phyloP scores from a whole-genome alignment of 1,140 invertebrate species.

The Sycobia sp. region DNA sequence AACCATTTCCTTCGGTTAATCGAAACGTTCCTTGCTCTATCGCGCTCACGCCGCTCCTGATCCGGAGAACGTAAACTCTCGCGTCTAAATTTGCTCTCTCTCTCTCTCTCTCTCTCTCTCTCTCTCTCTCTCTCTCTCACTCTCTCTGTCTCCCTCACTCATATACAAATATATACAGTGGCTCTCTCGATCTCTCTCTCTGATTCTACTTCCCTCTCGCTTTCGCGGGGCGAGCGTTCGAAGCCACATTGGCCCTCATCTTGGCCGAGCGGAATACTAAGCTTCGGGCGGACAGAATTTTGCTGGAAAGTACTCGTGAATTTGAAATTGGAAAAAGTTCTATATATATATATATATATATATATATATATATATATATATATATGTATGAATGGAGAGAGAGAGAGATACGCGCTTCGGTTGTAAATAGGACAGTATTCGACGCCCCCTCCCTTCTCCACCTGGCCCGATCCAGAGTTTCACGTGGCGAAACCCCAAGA shows the following conservation, averaged over 20 bases:
- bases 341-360: not conserved
- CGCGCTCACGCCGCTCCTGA: not conserved
- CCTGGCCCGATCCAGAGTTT: too few relatives aligned
- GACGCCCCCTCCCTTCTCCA: too few relatives aligned
- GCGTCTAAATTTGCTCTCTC: too few relatives aligned
- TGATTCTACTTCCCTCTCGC: not conserved
- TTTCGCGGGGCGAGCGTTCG: too few relatives aligned
- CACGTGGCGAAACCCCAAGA: not conserved
- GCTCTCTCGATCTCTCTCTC: not conserved
- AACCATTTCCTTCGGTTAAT: slow-evolving; percentile 52
- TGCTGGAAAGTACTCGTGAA: slow-evolving; percentile 15
- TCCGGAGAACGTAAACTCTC: slow-evolving; percentile 28
- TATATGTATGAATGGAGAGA: not conserved
- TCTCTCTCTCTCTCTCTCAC: not conserved
- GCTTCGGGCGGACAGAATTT: slow-evolving; percentile 10
- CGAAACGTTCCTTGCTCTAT: slow-evolving; percentile 43
- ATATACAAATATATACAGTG: too few relatives aligned
- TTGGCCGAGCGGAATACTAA: slow-evolving; percentile 20
- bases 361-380: not conserved
- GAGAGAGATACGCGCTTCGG: not conserved
- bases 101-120: not conserved
- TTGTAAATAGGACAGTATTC: not conserved
- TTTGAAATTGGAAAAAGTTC: slow-evolving; percentile 27
- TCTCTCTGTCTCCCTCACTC: not conserved
- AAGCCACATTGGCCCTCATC: too few relatives aligned